Base-by-base conservation (phyloP, 2,113 vertebrate species). In the Sphaerodactylus townsendi region DNA sequence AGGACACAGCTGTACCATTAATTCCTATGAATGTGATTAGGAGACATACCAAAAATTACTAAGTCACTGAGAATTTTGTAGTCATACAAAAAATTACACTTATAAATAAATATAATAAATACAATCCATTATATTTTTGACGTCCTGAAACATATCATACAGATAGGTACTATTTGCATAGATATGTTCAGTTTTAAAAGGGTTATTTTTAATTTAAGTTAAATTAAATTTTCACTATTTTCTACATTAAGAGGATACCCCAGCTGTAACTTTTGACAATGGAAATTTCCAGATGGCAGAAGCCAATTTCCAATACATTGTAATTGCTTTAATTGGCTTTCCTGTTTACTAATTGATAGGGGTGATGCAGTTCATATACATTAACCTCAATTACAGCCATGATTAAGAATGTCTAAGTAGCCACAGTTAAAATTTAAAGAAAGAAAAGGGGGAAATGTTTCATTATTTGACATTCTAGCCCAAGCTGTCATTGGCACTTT, bases 261-360 rank as follows among this genome's bases (percentile, higher is more conserved):
- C 69, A 88, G 76, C 66, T 78, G 88, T 93, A 91, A 93, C 93
- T 85, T 80, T 81, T 89, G 88, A 93, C 89, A 86, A 90, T 30
- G 4, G 87, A 94, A 91, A 84, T 86, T 89, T 93, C 91, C 93
- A 94, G 92, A 93, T 92, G 93, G 91, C 77, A 93, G 90, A 79
- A 91, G 90, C 77, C 90, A 90, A 87, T 91, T 91, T 93, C 73
- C 90, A 94, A 86, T 93, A 93, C 87, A 91, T 91, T 91, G 85
- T 94, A 93, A 93, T 93, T 93, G 79, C 83, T 71, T 88, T 93
- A 93, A 93, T 93, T 93, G 90, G 92, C 92, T 93, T 88, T 91
- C 91, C 93, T 93, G 93, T 93, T 93, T 94, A 93, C 87, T 93
- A 93, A 94, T 94, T 93, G 92, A 94, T 94, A 85, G 87, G 82